phyloP scores from a whole-genome alignment of 2,888 invertebrate species.

The Cerastoderma edule region DNA sequence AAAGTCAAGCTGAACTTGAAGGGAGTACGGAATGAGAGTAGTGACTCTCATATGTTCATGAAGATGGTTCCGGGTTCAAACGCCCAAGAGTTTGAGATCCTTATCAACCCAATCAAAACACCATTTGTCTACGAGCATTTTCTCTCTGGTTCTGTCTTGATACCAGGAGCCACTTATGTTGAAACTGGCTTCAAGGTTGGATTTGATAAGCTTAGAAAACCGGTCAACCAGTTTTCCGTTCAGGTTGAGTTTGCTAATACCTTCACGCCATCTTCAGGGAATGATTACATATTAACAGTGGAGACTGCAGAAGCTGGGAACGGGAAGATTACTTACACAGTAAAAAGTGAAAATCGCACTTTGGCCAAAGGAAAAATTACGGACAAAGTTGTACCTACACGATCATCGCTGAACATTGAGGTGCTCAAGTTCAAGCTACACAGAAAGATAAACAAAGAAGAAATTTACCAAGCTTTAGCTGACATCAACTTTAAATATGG shows the following conservation, averaged over 20 bases:
- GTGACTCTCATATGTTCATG: slow-evolving; percentile 30
- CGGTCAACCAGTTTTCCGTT: slow-evolving; percentile 14
- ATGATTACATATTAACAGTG: not conserved
- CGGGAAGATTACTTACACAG: not conserved
- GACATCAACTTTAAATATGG: slow-evolving; percentile 55
- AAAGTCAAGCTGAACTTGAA: slow-evolving; percentile 25
- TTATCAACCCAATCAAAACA: slow-evolving; percentile 41
- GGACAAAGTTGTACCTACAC: not conserved
- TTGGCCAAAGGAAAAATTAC: slow-evolving; percentile 25
- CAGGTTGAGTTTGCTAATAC: slow-evolving; percentile 42
- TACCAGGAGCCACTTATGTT: slow-evolving; percentile 63
- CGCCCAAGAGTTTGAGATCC: slow-evolving; percentile 29
- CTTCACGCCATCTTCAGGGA: slow-evolving; percentile 35
- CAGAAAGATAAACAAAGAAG: slow-evolving; percentile 24
- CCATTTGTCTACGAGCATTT: slow-evolving; percentile 65
- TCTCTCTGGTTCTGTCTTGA: slow-evolving; percentile 39
- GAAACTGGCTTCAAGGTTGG: slow-evolving; percentile 60
- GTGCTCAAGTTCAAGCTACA: slow-evolving; percentile 38
- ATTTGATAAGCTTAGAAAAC: not conserved
- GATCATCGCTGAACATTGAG: slow-evolving; percentile 32
- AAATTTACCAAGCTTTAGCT: slow-evolving; percentile 42
- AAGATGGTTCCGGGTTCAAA: not conserved
- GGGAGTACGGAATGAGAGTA: slow-evolving; percentile 25
- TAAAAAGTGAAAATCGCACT: slow-evolving; percentile 11
- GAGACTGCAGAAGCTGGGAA: not conserved